Base-by-base conservation (phyloP, 1,140 invertebrate species). In the Muscidifurax raptorellus region DNA sequence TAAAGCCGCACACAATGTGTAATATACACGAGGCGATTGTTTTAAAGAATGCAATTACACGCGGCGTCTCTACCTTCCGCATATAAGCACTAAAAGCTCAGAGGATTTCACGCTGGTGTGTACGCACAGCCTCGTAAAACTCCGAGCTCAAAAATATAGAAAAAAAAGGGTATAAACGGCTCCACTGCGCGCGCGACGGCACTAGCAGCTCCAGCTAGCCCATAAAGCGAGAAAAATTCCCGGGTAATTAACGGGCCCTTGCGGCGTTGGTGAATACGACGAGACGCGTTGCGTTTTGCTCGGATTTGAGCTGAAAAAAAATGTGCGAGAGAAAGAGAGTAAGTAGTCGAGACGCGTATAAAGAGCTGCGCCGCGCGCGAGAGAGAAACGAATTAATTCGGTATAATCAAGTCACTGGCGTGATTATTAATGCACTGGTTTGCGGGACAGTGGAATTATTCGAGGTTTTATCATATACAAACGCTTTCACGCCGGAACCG, bases 161-260 rank as follows among this genome's bases (percentile, higher is more conserved):
- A 28, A 69, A 69, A 69, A 69, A n/a, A 27, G 18, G 9, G 59
- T 1, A n/a, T n/a, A n/a, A 18, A 64, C 59, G 36, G 9, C 36
- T 22, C 18, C n/a, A n/a, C 18, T 25, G 13, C 13, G 13, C 18
- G 59, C 18, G n/a, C 18, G 59, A 30, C 28, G 25, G 7, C 10
- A 18, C 12, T 30, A 69, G 28, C 15, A 28, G 67, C 67, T 69
- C 67, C 4, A 28, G n/a, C n/a, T n/a, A n/a, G 67, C 67, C 10
- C 67, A 30, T 28, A 30, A 69, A 69, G 67, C 27, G 25, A 28
- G 27, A 40, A 27, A 80, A 80, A 72, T 69, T 69, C 67, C 28
- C 32, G 27, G 44, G 80, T 74, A 82, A 74, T 82, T 82, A 82
- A 82, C 44, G 40, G 80, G 30, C 52, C 18, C 52, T 59, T 59